A percentile compares a stretch with the other conserved stretches of the same genome.
phyloP scores from a whole-genome alignment of 2,888 invertebrate genomes.

The Epistrophella euchroma region DNA sequence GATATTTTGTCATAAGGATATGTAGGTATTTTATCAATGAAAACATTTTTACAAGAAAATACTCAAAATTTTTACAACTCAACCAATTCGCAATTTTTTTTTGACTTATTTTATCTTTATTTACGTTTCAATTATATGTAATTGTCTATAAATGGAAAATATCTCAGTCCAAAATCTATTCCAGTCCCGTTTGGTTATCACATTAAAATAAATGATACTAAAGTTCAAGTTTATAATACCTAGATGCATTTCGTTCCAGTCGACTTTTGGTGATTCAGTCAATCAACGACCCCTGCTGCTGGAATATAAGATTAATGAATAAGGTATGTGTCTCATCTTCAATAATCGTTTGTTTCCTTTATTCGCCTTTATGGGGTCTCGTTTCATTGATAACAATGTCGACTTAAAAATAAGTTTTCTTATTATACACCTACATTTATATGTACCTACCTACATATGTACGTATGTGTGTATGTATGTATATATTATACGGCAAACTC shows the following conservation, averaged over 20 bases:
- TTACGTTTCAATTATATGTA: constrained; percentile 18
- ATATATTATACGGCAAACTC: constrained; percentile 4
- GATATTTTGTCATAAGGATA: too few relatives aligned
- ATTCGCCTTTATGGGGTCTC: constrained; percentile 21
- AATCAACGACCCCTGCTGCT: constrained; percentile 33
- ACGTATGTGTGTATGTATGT: neutral
- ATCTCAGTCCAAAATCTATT: neutral
- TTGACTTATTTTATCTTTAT: neutral
- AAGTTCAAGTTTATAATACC: constrained; percentile 30
- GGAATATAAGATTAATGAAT: constrained; percentile 7
- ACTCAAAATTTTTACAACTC: neutral
- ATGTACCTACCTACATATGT: too few relatives aligned
- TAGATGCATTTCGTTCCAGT: constrained; percentile 21
- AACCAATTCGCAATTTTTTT: too few relatives aligned
- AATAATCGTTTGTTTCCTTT: constrained; percentile 1
- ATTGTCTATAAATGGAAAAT: constrained; percentile 37
- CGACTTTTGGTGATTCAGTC: constrained; percentile 44
- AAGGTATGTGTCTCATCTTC: constrained; percentile 8
- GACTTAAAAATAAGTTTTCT: constrained; percentile 13
- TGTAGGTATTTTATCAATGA: too few relatives aligned
- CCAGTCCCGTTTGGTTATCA: constrained; percentile 13
- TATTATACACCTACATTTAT: neutral
- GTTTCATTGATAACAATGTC: constrained; percentile 47
- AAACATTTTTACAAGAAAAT: too few relatives aligned
- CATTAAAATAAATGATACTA: neutral